Evolutionary conservation across 2,888 invertebrate species (phyloP).

Genomic region (Pycnomerus fuliginosus): DNA sequence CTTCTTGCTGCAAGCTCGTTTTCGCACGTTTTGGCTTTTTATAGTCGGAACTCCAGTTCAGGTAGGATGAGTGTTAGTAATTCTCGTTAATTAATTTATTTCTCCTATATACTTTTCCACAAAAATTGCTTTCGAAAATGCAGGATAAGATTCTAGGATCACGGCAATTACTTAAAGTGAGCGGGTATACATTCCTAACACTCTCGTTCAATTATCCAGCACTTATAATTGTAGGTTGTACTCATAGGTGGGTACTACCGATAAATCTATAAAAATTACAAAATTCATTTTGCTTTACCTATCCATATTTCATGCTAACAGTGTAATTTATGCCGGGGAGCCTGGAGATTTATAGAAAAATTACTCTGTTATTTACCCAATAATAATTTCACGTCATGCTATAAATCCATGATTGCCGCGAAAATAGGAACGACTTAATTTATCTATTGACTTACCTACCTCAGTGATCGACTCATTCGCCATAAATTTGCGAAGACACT

Average conservation of each 20-base stretch:
- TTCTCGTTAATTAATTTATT: no score
- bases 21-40: no score
- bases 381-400: conserved; percentile 12
- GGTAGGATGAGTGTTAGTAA: no score
- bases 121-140: no score
- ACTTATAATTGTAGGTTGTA: conserved; percentile 12
- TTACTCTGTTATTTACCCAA: conserved; percentile 4
- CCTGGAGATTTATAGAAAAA: conserved; percentile 14
- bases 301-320: no score
- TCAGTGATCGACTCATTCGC: conserved; percentile 38
- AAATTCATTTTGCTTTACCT: no score
- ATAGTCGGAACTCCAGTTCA: no score
- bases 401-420: conserved; percentile 19
- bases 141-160: conserved; percentile 1
- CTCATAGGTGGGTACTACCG: no score
- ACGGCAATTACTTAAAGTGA: conserved; percentile 7
- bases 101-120: no score
- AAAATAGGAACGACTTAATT: conserved; percentile 46
- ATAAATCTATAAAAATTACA: no score
- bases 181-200: conserved; percentile 9
- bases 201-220: conserved; percentile 1
- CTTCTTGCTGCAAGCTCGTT: no score
- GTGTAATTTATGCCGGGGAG: no score
- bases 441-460: conserved; percentile 45
- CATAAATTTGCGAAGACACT: conserved; percentile 45